A percentile compares a stretch with the other conserved stretches of the same genome.
Conservation (phyloP, 2,888 invertebrate species). For the Stenodema calcarata region DNA sequence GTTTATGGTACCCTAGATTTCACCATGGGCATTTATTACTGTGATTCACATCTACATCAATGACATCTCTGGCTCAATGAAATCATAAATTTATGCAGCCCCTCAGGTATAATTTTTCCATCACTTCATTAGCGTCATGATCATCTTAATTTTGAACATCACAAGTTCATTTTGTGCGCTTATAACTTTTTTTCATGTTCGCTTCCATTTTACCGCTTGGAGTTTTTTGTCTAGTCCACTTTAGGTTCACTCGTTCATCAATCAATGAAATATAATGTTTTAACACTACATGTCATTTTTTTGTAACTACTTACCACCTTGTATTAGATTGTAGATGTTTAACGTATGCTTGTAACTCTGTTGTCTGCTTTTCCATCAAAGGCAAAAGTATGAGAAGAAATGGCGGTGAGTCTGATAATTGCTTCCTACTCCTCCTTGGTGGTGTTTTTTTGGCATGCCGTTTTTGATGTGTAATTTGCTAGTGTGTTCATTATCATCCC, state of each 20-base stretch:
- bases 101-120: not conserved
- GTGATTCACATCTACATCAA: no score
- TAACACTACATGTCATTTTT: not conserved
- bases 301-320: not conserved
- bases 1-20: not conserved
- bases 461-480: not conserved
- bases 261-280: not conserved
- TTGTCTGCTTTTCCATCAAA: conserved; percentile 60
- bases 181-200: not conserved
- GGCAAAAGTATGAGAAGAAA: conserved; percentile 77
- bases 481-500: not conserved
- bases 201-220: not conserved
- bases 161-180: not conserved
- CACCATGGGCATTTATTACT: not conserved
- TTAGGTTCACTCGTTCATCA: not conserved
- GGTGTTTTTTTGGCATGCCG: not conserved
- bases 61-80: no score
- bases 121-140: no score
- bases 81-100: no score
- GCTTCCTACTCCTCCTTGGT: not conserved
- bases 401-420: conserved; percentile 70
- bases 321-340: conserved; percentile 6
- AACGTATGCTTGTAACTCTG: conserved; percentile 41
- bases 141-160: not conserved
- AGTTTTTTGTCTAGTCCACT: not conserved